Base-by-base conservation (phyloP, 2,113 vertebrate species). In the Plecotus auritus region DNA sequence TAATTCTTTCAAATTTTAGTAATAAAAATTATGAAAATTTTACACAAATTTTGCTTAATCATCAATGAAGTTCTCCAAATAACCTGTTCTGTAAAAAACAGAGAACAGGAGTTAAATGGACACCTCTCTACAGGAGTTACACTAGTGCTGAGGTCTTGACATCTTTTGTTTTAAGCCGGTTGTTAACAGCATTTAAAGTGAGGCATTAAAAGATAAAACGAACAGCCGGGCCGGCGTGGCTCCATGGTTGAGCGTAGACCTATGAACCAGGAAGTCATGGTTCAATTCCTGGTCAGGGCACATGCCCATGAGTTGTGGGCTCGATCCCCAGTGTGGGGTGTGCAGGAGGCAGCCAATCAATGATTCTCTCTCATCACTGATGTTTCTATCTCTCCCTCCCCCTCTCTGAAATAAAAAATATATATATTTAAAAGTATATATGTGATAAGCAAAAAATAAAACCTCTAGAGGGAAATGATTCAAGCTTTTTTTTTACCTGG, bases 401-500 rank as follows among this genome's bases (percentile, higher is more conserved):
- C 7, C 0, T 59, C 56, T 26, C 56, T 59, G 56, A 59, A 26
- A 59, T 59, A 59, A 26, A 10, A 59, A 22, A 56, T 22, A 56
- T 23, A 56, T 56, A 7, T 54, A 54, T 54, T 7, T 56, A 56
- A 56, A 56, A 56, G 54, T 61, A 61, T 61, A 61, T 61, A 61
- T 64, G 20, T 20, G 26, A 73, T 10, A 32, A 47, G 69, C 22
- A 66, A 66, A 69, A 86, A 61, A 54, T 22, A 66, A 95, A 82
- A 91, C 26, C 11, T 49, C 61, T 84, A 42, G 23, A 45, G 49
- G 17, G 42, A 85, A 85, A 97, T 6, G 20, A 76, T 4, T 61
- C 26, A 56, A 69, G 70, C 8, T 82, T 37, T 82, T 51, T 30
- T 82, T 56, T 97, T 97, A 99, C 99, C 99, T 98, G 99, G 99